phyloP scores from a whole-genome alignment of 2,888 invertebrate species.

The Poecilus cupreus region DNA sequence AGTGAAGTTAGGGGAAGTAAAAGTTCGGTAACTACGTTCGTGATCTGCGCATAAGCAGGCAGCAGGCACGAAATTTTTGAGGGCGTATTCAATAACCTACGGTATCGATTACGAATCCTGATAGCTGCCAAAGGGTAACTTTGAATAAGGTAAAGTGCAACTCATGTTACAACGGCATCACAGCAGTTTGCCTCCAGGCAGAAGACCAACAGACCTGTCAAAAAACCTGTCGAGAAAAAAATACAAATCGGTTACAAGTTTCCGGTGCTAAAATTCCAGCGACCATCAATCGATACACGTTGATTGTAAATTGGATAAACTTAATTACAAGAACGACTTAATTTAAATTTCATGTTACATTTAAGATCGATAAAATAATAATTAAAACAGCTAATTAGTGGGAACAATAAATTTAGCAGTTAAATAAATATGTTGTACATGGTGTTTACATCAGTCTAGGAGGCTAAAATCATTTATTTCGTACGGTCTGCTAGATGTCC shows the following conservation, averaged over 20 bases:
- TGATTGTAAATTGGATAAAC: neutral
- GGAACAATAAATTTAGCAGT: conserved; percentile 1
- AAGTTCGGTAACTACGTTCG: conserved; percentile 12
- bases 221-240: neutral
- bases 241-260: neutral
- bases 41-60: neutral
- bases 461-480: conserved; percentile 24
- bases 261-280: conserved; percentile 10
- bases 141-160: conserved; percentile 47
- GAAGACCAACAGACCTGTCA: neutral
- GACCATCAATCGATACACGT: neutral
- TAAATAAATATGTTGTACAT: conserved; percentile 10
- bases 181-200: neutral
- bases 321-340: conserved; percentile 9
- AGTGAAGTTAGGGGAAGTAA: neutral
- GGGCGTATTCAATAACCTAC: conserved; percentile 55
- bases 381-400: conserved; percentile 12
- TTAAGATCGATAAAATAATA: conserved; percentile 10
- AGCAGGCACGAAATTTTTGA: conserved; percentile 40
- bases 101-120: conserved; percentile 58
- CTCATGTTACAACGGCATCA: conserved; percentile 44
- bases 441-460: conserved; percentile 23
- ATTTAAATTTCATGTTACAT: neutral
- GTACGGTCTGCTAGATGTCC: conserved; percentile 29
- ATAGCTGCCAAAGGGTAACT: conserved; percentile 58